phyloP scores from a whole-genome alignment of 2,113 vertebrate species.

The Callocephalon fimbriatum region DNA sequence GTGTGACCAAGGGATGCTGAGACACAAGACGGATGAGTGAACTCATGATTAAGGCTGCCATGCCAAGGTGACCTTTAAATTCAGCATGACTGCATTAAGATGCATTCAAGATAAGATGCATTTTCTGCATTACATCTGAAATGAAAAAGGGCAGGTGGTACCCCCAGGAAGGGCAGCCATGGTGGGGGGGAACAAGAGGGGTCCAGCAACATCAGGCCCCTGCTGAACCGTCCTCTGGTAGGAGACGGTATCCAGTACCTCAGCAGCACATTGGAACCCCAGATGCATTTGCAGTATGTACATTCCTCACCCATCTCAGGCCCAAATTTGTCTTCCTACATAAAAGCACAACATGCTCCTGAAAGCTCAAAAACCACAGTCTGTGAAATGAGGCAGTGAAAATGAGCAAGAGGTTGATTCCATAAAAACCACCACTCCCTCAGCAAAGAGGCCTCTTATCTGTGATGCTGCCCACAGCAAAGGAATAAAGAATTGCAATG shows the following conservation, averaged over 20 bases:
- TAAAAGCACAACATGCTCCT: neutral
- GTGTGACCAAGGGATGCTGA: neutral
- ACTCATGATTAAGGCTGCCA: fast-evolving
- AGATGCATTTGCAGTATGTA: fast-evolving
- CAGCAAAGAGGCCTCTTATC: neutral
- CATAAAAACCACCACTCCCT: neutral
- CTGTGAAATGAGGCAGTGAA: neutral
- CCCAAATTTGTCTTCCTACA: neutral
- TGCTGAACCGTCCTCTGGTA: neutral
- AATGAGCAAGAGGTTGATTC: neutral
- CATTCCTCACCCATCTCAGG: neutral
- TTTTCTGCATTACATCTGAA: neutral
- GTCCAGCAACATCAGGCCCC: neutral
- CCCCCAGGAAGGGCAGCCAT: neutral
- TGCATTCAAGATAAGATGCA: fast-evolving
- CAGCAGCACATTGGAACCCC: fast-evolving
- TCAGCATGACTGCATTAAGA: neutral
- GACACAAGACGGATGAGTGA: neutral
- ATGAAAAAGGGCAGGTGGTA: fast-evolving
- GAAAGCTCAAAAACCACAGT: neutral
- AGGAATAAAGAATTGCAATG: neutral
- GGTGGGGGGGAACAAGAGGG: neutral
- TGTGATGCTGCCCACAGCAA: neutral
- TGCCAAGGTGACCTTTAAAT: neutral
- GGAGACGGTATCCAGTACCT: fast-evolving